phyloP scores from a whole-genome alignment of 2,797 vertebrate species.

The Enteromius fasciolatus region DNA sequence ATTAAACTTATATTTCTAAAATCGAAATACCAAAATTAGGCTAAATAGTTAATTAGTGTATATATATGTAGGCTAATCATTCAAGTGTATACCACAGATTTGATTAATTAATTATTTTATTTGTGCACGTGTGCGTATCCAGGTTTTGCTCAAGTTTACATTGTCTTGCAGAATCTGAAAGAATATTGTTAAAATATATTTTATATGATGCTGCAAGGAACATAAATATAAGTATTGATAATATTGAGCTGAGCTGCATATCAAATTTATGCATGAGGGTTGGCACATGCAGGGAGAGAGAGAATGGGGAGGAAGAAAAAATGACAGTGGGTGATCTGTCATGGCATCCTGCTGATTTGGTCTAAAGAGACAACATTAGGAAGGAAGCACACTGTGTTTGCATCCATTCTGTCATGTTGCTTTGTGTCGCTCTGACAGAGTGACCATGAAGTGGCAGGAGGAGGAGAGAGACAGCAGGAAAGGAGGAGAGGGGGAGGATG shows the following conservation, averaged over 20 bases:
- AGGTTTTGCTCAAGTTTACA: no score
- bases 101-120: no score
- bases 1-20: no score
- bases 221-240: no score
- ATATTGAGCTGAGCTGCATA: not conserved
- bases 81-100: no score
- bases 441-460: slow-evolving; percentile 19
- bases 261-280: not conserved
- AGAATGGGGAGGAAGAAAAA: not conserved
- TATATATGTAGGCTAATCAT: no score
- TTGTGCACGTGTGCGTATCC: no score
- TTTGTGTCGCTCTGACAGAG: slow-evolving; percentile 15
- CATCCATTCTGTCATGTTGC: slow-evolving; percentile 23
- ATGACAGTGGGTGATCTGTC: slow-evolving; percentile 17
- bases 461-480: slow-evolving; percentile 33
- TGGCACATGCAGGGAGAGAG: not conserved
- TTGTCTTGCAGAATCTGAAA: not conserved
- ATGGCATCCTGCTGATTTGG: slow-evolving; percentile 22
- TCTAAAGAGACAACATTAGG: not conserved
- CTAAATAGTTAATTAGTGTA: no score
- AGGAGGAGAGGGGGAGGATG: not conserved
- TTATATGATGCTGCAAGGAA: no score
- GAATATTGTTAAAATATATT: not conserved
- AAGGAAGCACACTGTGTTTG: slow-evolving; percentile 34
- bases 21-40: no score